Conservation (phyloP, 2,113 vertebrate species). For the Ardeotis arabs region DNA sequence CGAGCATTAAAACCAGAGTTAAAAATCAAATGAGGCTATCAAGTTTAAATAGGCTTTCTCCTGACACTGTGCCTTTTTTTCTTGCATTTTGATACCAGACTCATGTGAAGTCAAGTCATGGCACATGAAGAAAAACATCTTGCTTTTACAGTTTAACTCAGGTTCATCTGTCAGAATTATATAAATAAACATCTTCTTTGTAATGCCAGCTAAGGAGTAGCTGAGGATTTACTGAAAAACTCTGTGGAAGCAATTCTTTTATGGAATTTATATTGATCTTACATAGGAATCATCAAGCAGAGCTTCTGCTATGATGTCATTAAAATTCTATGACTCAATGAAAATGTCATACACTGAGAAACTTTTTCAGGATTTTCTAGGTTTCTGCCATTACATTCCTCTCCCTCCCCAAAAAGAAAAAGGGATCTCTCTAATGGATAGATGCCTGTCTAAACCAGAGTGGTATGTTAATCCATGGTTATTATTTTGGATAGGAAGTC, state of each 20-base stretch:
- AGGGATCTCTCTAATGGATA: not conserved
- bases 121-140: not conserved
- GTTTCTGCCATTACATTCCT: not conserved
- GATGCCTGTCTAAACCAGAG: not conserved
- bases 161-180: not conserved
- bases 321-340: not conserved
- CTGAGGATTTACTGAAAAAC: not conserved
- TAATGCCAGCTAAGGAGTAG: not conserved
- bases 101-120: not conserved
- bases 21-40: not conserved
- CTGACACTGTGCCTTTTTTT: not conserved
- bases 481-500: not conserved
- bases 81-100: not conserved
- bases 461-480: not conserved
- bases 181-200: not conserved
- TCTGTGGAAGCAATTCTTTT: not conserved
- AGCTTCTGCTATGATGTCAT: not conserved
- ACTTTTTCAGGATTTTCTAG: not conserved
- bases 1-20: not conserved
- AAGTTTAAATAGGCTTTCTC: not conserved
- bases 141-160: not conserved
- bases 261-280: not conserved
- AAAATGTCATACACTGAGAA: not conserved
- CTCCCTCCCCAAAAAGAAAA: not conserved
- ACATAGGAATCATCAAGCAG: not conserved